These are phyloP conservation scores for Coptotermes formosanus DNA, from an alignment of 1,140 invertebrate species.

Conservation along the genomic window DNA sequence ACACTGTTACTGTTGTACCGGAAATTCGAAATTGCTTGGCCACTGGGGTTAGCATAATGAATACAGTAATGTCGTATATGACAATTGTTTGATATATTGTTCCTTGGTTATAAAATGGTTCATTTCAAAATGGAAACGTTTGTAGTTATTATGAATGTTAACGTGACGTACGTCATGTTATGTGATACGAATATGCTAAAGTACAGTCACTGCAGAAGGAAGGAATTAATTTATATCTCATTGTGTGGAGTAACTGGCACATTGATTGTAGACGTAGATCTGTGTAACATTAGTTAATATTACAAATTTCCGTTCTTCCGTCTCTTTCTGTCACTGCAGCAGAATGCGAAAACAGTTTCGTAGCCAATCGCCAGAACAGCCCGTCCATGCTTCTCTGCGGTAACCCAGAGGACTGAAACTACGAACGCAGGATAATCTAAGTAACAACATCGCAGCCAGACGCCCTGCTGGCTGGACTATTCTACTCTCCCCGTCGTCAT, in stretches of 20 bases:
- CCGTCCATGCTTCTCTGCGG: not conserved
- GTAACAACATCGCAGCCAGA: not conserved
- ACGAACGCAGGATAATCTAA: not conserved
- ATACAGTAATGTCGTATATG: too few relatives aligned
- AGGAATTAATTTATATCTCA: not conserved
- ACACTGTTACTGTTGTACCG: too few relatives aligned
- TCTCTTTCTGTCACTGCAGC: not conserved
- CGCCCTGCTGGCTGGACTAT: not conserved
- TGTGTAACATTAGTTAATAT: not conserved
- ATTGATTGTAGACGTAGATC: not conserved
- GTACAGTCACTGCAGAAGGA: too few relatives aligned
- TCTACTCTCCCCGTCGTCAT: not conserved
- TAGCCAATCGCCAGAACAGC: not conserved
- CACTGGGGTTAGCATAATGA: too few relatives aligned
- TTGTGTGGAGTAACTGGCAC: not conserved
- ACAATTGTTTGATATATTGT: too few relatives aligned
- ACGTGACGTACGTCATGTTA: too few relatives aligned
- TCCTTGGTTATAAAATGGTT: too few relatives aligned
- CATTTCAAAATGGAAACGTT: too few relatives aligned
- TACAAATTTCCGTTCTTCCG: not conserved
- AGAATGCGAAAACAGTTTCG: not conserved
- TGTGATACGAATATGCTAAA: too few relatives aligned
- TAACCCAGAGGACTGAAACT: not conserved
- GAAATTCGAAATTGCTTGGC: too few relatives aligned
- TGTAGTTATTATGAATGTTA: too few relatives aligned